Conservation (phyloP, 2,113 vertebrate genomes). For the Melierax canorus region DNA sequence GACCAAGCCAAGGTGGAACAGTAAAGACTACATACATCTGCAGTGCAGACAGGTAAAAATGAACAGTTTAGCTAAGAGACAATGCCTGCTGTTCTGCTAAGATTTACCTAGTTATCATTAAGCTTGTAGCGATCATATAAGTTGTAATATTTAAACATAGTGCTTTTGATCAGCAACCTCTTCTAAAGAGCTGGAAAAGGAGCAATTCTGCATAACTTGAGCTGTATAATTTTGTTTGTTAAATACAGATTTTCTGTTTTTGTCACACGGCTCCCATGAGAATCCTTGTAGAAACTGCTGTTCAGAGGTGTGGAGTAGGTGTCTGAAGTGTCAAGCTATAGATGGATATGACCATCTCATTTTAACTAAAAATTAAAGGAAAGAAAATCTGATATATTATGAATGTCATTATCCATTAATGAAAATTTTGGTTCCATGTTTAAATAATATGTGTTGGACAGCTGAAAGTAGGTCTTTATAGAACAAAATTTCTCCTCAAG, state of each 20-base stretch:
- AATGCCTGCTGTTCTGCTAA: neutral
- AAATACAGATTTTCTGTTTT: neutral
- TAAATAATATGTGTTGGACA: neutral
- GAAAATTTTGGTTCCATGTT: neutral
- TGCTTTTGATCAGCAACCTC: neutral
- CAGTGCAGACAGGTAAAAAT: neutral
- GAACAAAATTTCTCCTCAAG: neutral
- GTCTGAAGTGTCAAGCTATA: neutral
- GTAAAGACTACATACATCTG: neutral
- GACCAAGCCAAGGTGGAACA: neutral
- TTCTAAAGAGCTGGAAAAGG: neutral
- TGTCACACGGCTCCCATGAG: neutral
- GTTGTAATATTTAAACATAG: neutral
- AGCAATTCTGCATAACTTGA: neutral
- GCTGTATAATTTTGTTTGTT: neutral
- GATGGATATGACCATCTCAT: neutral
- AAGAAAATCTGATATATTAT: neutral
- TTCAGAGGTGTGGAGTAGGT: neutral
- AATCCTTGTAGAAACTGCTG: neutral
- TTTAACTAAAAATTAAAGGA: neutral
- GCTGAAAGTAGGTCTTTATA: neutral
- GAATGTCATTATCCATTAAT: neutral
- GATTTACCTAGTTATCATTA: neutral
- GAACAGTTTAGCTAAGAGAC: neutral
- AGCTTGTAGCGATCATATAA: neutral